Percentiles rank a stretch among this genome's conserved stretches.
phyloP scores from a whole-genome alignment of 2,888 invertebrate species.

The Dicyrtoma fusca region DNA sequence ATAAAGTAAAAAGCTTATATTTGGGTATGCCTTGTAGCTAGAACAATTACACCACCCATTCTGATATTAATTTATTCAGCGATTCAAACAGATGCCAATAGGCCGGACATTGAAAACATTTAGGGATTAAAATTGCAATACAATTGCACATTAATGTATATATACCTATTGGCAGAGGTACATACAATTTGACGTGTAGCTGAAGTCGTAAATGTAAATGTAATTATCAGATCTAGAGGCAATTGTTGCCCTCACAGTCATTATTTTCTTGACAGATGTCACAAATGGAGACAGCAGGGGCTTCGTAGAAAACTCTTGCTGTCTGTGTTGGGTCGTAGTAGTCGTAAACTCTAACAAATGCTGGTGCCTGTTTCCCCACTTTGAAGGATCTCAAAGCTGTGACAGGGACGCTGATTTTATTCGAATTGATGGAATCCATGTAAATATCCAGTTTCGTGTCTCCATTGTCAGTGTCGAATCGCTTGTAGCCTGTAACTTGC shows the following conservation, averaged over 20 bases:
- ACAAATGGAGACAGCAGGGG: constrained; percentile 59
- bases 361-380: constrained; percentile 82
- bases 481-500: constrained; percentile 63
- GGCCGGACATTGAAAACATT: too few relatives aligned
- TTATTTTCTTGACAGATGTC: constrained; percentile 8
- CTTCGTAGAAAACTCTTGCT: constrained; percentile 79
- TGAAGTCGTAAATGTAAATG: too few relatives aligned
- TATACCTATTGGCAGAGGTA: too few relatives aligned
- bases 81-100: too few relatives aligned
- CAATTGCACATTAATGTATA: too few relatives aligned
- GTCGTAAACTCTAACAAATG: constrained; percentile 81
- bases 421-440: constrained; percentile 65
- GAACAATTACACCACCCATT: too few relatives aligned
- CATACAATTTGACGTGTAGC: too few relatives aligned
- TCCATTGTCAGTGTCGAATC: constrained; percentile 71
- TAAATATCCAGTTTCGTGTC: constrained; percentile 71
- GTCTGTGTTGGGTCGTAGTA: constrained; percentile 80
- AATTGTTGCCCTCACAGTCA: constrained; percentile 14
- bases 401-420: constrained; percentile 78
- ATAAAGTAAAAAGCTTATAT: too few relatives aligned
- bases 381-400: constrained; percentile 79
- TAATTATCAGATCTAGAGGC: too few relatives aligned
- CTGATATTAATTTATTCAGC: too few relatives aligned
- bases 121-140: too few relatives aligned
- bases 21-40: too few relatives aligned